Evolutionary conservation across 2,888 invertebrate genomes (phyloP), one percentile per base, ranked within the genome.

Genomic region (Lycocerus yunnanus): DNA sequence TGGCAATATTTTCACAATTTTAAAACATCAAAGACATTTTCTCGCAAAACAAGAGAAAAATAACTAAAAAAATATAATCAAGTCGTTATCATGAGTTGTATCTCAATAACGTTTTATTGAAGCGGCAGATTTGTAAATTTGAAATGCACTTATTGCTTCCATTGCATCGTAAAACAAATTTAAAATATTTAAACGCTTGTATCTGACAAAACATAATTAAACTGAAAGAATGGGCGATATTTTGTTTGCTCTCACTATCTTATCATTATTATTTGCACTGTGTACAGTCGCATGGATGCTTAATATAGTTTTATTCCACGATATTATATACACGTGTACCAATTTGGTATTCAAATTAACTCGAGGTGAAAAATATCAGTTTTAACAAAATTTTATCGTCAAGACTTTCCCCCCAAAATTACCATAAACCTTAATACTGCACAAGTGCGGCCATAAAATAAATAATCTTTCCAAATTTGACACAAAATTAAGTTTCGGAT

Each of bases 1-100:
- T 75, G 72, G 68, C 59, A 68, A 73, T 75, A 72, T 75, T 72
- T 72, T 70, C 59, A 69, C 72, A 72, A 71, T 72, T 75, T 75
- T 72, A 69, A 75, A 66, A 43, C 43, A 43, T 43, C 43, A 43
- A 43, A 43, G 43, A 43, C 43, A 43, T n/a, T 43, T 43, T 8
- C 43, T n/a, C n/a, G n/a, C n/a, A 0, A 43, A 43, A 13, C n/a
- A 43, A n/a, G 6, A 43, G n/a, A 43, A 43, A 43, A 43, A 43
- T 2, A n/a, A 43, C n/a, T n/a, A 43, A 43, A 43, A 43, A n/a
- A 13, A 43, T n/a, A 43, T 43, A 43, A 43, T 43, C 43, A n/a
- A n/a, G 21, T 60, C 20, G 59, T 68, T 58, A 18, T 15, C 68
- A 63, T 67, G 67, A 58, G 59, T 66, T 66, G 70, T 70, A 73